Evolutionary conservation across 2,888 invertebrate genomes (phyloP), one percentile per base, ranked within the genome.

Genomic region (Onchidella celtica): DNA sequence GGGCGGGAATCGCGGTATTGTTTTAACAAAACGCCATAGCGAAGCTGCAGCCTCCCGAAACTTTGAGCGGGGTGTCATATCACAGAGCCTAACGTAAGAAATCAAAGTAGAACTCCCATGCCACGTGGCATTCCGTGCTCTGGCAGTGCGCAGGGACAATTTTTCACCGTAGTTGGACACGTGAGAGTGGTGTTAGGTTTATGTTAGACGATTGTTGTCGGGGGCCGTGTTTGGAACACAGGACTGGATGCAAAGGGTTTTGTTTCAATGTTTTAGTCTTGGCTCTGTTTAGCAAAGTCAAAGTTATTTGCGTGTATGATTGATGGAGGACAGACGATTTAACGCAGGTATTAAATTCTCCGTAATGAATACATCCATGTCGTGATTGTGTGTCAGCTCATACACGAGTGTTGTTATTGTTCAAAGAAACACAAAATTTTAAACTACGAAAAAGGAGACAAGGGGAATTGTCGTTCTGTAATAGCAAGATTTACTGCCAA

Each of bases 1-100:
- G 29, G n/a, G n/a, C 29, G 24, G 38, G 36, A 65, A 65, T 74
- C 74, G 61, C 34, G 38, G 27, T 17, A 38, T 74, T 74, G 59
- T 74, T 27, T 74, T 24, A 59, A n/a, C 38, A 21, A 3, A 55
- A 57, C 55, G n/a, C 21, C 32, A 38, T 72, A 17, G 32, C 2
- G 32, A n/a, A 11, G 69, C 32, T 27, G 17, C 29, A 1, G 57
- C n/a, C 4, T 29, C 69, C 0, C 3, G 17, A 24, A 69, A 24
- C 40, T 47, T 27, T 17, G 69, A 27, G 6, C 4, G 9, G n/a
- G n/a, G 29, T 57, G 21, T n/a, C 29, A 57, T n/a, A 24, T n/a
- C 70, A 32, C 70, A 9, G n/a, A 17, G 11, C 2, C 47, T 24
- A 11, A 29, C 21, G 21, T 47, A 72, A 72, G 57, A 72, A 72